phyloP scores from a whole-genome alignment of 2,113 vertebrate genomes.

The Atlantisia rogersi region DNA sequence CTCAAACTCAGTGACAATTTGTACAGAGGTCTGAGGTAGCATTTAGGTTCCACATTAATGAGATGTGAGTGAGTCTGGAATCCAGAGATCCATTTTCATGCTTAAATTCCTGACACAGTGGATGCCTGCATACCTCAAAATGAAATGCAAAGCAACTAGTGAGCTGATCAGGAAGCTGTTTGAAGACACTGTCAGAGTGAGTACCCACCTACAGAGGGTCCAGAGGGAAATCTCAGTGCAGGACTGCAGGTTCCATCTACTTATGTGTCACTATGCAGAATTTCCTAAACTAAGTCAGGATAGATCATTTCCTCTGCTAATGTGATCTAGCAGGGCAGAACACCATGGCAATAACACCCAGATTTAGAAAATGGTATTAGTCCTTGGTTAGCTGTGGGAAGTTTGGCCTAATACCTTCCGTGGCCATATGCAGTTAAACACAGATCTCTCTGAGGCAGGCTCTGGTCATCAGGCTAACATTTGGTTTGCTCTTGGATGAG shows the following conservation, averaged over 20 bases:
- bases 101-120: not conserved
- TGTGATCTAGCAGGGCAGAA: not conserved
- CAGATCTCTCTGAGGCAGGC: not conserved
- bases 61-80: not conserved
- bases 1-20: not conserved
- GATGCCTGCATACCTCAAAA: not conserved
- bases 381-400: not conserved
- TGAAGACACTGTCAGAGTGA: not conserved
- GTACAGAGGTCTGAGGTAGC: not conserved
- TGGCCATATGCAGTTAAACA: not conserved
- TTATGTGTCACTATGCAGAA: not conserved
- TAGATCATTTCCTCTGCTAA: not conserved
- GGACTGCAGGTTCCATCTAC: not conserved
- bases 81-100: not conserved
- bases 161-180: not conserved
- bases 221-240: not conserved
- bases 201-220: not conserved
- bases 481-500: not conserved
- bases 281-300: not conserved
- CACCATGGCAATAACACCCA: not conserved
- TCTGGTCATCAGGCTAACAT: not conserved
- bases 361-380: not conserved
- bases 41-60: not conserved
- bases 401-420: not conserved
- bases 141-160: not conserved